Base-by-base conservation (phyloP, 2,888 invertebrate genomes). In the Drosophila infuscata region DNA sequence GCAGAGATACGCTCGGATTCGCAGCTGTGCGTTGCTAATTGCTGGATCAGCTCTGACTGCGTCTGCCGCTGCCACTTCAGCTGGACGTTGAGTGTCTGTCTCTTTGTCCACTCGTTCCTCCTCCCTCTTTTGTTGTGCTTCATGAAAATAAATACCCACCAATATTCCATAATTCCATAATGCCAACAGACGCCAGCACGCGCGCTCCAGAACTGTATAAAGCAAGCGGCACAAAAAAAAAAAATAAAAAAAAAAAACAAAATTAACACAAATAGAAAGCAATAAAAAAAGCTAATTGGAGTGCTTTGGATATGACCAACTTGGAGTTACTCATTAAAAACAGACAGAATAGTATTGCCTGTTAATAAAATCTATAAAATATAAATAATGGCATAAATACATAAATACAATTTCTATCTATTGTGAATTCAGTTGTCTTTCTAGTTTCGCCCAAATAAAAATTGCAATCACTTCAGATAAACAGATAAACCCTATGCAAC, bases 151-250 rank as follows among this genome's bases (percentile, higher is more conserved):
- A 69, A 71, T 57, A 74, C 70, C 52, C 58, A 54, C 52, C 48
- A 20, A 68, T 54, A 76, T 71, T 68, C 67, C 43, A 54, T 70
- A 76, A 54, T 60, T 48, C 36, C 29, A 46, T 70, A 77, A 58
- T 74, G 76, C 56, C 59, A 76, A 53, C 58, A 70, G 74, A 52
- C 67, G 66, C 57, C 74, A 84, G 76, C 88, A 84, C 88, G 83
- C 77, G 79, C 72, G 66, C 70, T 81, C 11, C 61, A 72, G 30
- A 52, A 66, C 51, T 49, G 49, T 59, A 79, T n/a, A 70, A 70
- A 35, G 46, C 20, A 59, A 30, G 51, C 29, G 52, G 59, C 48
- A 57, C 48, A 35, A 52, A 53, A 54, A 36, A 35, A 63, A 36
- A 63, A 58, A n/a, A n/a, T n/a, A n/a, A 36, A 64, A 41, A 25